These are phyloP conservation scores for Sialis lutaria DNA, from an alignment of 2,888 invertebrate species.

Conservation along the genomic window DNA sequence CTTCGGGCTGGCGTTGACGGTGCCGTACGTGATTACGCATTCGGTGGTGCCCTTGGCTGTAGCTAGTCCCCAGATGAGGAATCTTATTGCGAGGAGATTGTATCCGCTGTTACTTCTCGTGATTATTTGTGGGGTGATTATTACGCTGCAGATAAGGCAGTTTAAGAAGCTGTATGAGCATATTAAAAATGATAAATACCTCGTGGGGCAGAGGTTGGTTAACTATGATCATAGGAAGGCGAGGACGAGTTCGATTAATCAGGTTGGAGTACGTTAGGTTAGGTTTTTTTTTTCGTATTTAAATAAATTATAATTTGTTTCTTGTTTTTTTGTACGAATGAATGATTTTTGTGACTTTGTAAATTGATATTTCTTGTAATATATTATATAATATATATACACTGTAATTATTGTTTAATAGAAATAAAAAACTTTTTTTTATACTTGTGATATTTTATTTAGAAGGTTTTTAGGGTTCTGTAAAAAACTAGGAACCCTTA, in stretches of 20 bases:
- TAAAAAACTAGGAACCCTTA: too few species aligned
- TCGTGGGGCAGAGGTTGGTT: slow-evolving; percentile 89
- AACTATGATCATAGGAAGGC: slow-evolving; percentile 83
- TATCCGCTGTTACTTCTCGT: slow-evolving; percentile 78
- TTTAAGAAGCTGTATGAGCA: slow-evolving; percentile 91
- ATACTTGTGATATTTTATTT: too few species aligned
- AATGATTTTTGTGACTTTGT: too few species aligned
- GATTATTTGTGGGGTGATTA: slow-evolving; percentile 45
- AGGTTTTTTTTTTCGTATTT: background rate
- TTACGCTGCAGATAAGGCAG: slow-evolving; percentile 78
- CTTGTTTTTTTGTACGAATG: too few species aligned
- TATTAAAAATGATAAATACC: slow-evolving; percentile 97
- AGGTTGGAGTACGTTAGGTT: slow-evolving; percentile 5
- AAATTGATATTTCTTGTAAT: too few species aligned
- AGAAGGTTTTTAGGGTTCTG: too few species aligned
- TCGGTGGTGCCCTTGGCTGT: slow-evolving; percentile 53
- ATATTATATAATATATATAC: too few species aligned
- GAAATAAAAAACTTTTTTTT: too few species aligned
- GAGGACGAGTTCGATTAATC: slow-evolving; percentile 25
- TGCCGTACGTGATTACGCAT: slow-evolving; percentile 85
- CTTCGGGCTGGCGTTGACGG: slow-evolving; percentile 75
- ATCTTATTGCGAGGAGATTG: slow-evolving; percentile 65
- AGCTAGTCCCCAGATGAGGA: slow-evolving; percentile 43
- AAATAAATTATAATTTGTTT: too few species aligned
- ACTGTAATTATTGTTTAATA: too few species aligned